Evolutionary conservation across 2,797 vertebrate genomes (phyloP), one percentile per base, ranked within the genome.

Genomic region (Pyrocephalus nanus): DNA sequence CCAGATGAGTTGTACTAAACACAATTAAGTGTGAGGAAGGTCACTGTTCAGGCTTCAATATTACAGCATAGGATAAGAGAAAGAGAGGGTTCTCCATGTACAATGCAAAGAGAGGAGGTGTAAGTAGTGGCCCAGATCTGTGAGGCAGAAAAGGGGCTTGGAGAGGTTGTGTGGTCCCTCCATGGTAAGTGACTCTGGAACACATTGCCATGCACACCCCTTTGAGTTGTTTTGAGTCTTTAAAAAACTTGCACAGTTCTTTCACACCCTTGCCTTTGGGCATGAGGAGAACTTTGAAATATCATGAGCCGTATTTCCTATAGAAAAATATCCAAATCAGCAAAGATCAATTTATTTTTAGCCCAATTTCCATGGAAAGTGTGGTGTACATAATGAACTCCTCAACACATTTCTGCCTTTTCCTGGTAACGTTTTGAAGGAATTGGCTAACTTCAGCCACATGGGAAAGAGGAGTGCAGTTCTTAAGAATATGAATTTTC

Each of bases 311-410:
- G 61, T 32, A 45, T 38, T 76, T 74, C 15, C 48, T 15, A 15
- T 5, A 57, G 60, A 61, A 78, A 86, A 82, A 74, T 80, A 64
- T 16, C 12, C 38, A 85, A 88, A 65, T 4, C 6, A 55, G 25
- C 9, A 36, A 64, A 34, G 5, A 66, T 10, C 13, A 12, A 38
- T 55, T n/a, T 42, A 53, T 67, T 90, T 90, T 92, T 88, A 87
- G 43, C 14, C 11, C 11, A 32, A 53, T 62, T 79, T 82, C 45
- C 11, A 47, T 60, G 32, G 42, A 82, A 87, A 87, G 8, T 0
- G 0, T 34, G 19, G 12, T 1, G 0, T 43, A 36, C 9, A 4
- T 48, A n/a, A 43, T 8, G 47, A 7, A 4, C 4, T 45, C 76
- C 15, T 60, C 47, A 53, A 43, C 4, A 3, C 57, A 50, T 15